These are phyloP conservation scores for Drosophila aldrichi DNA, from an alignment of 2,888 invertebrate genomes.

Conservation along the genomic window DNA sequence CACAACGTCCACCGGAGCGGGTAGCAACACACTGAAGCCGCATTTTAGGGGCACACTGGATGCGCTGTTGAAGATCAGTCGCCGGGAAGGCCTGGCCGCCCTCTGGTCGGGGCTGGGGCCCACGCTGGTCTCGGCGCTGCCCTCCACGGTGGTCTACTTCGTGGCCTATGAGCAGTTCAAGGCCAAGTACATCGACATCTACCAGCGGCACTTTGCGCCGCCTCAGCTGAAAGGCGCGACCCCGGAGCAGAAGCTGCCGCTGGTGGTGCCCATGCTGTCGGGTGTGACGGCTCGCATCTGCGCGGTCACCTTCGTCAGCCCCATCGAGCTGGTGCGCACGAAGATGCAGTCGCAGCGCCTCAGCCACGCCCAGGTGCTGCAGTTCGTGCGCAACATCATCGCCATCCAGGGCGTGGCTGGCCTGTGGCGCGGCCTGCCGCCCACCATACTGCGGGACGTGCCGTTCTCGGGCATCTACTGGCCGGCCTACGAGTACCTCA, in stretches of 20 bases:
- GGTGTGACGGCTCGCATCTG: slow-evolving; percentile 93
- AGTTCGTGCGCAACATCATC: slow-evolving; percentile 88
- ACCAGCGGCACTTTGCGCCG: slow-evolving; percentile 57
- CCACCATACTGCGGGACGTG: slow-evolving; percentile 82
- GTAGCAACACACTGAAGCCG: slow-evolving; percentile 27
- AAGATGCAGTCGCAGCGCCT: slow-evolving; percentile 98
- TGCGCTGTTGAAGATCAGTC: slow-evolving; percentile 96
- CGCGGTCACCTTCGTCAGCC: slow-evolving; percentile 95
- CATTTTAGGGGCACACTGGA: slow-evolving; percentile 95
- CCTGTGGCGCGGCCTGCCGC: slow-evolving; percentile 91
- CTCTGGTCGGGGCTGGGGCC: slow-evolving; percentile 99
- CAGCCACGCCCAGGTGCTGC: slow-evolving; percentile 88
- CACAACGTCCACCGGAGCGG: slow-evolving; percentile 66
- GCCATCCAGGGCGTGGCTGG: slow-evolving; percentile 90
- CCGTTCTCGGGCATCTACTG: slow-evolving; percentile 93
- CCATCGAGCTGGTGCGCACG: slow-evolving; percentile 97
- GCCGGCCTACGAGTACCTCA: slow-evolving; percentile 93
- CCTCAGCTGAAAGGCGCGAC: neutral
- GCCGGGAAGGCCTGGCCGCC: slow-evolving; percentile 94
- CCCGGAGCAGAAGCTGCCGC: slow-evolving; percentile 85
- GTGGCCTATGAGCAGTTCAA: slow-evolving; percentile 98
- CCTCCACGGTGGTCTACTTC: slow-evolving; percentile 98
- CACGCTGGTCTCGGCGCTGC: slow-evolving; percentile 96
- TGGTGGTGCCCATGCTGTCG: slow-evolving; percentile 92
- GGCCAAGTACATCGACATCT: slow-evolving; percentile 86